Conservation (phyloP, 2,797 vertebrate species). For the Urocyon cinereoargenteus region DNA sequence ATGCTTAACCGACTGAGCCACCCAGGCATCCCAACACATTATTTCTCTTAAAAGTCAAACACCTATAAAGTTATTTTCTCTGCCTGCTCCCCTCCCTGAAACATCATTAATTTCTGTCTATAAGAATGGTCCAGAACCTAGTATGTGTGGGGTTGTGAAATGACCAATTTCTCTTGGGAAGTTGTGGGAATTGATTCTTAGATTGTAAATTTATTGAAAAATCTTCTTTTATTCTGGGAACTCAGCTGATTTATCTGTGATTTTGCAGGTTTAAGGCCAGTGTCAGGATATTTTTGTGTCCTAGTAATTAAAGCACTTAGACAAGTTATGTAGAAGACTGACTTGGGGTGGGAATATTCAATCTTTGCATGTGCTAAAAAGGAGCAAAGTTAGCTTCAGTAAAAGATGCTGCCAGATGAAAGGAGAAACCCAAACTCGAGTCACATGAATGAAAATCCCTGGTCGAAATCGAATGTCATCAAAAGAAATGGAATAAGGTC, state of each 20-base stretch:
- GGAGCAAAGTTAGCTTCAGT: neutral
- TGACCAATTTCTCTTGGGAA: neutral
- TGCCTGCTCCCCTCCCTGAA: neutral
- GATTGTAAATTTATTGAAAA: neutral
- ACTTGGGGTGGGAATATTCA: neutral
- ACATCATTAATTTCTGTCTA: neutral
- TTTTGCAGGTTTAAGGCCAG: neutral
- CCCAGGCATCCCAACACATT: neutral
- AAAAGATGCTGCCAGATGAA: neutral
- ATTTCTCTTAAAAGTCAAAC: neutral
- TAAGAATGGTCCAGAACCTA: neutral
- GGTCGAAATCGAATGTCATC: neutral
- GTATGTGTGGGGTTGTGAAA: neutral
- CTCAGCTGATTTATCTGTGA: neutral
- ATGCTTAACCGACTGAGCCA: too few species aligned
- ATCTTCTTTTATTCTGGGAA: neutral
- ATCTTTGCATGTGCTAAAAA: neutral
- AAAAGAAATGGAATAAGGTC: neutral
- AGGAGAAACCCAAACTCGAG: neutral
- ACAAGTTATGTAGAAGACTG: neutral
- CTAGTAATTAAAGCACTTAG: neutral
- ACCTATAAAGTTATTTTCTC: neutral
- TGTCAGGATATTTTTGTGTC: neutral
- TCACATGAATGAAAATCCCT: neutral
- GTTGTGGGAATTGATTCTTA: neutral